Conservation (phyloP, 2,888 invertebrate genomes). For the Aromia moschata region DNA sequence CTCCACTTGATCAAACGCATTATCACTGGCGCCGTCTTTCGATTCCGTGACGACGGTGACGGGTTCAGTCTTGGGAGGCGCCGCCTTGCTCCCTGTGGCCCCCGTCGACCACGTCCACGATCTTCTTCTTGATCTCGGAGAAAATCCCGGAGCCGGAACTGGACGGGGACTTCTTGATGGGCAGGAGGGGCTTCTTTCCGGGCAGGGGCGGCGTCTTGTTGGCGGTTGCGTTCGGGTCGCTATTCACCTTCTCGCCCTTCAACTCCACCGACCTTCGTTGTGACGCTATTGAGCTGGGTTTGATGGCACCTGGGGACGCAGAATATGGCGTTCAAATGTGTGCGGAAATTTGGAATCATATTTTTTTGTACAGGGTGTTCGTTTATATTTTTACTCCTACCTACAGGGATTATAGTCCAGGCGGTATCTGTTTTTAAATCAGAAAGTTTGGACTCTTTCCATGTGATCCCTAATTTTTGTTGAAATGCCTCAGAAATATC, state of each 20-base stretch:
- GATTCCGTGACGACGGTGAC: slow-evolving; percentile 48
- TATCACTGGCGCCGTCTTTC: slow-evolving; percentile 49
- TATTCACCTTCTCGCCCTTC: slow-evolving; percentile 56
- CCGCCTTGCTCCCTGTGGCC: slow-evolving; percentile 62
- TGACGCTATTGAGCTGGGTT: slow-evolving; percentile 59
- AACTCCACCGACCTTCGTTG: slow-evolving; percentile 66
- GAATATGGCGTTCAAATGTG: too few species aligned
- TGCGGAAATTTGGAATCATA: background rate
- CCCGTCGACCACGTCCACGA: slow-evolving; percentile 65
- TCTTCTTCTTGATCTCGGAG: slow-evolving; percentile 44
- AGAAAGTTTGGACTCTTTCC: too few species aligned
- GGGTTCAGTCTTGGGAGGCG: slow-evolving; percentile 37
- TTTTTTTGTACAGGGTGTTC: background rate
- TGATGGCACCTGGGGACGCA: slow-evolving; percentile 47
- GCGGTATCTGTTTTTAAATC: too few species aligned
- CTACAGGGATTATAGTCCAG: too few species aligned
- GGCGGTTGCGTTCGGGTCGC: slow-evolving; percentile 10
- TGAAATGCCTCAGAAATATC: too few species aligned
- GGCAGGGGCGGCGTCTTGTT: slow-evolving; percentile 65
- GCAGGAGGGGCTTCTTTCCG: slow-evolving; percentile 72
- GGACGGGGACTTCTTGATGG: slow-evolving; percentile 73
- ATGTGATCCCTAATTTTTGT: too few species aligned
- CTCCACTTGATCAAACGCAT: slow-evolving; percentile 74
- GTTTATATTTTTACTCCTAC: background rate
- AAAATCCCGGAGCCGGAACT: slow-evolving; percentile 57